Evolutionary conservation across 2,888 invertebrate genomes (phyloP).

Genomic region (Platerodrilus igneus): DNA sequence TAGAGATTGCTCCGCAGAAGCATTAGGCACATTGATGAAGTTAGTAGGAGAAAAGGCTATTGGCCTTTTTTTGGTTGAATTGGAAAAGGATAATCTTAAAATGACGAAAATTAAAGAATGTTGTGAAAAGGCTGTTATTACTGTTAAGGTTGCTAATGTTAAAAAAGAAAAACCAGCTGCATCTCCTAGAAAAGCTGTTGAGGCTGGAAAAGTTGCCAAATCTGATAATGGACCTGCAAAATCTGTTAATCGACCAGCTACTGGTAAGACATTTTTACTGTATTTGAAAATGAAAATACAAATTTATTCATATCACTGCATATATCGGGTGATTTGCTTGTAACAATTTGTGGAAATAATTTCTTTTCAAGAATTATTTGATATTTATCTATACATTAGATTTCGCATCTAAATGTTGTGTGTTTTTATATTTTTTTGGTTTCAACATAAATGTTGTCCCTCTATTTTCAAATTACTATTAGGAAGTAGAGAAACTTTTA

Average conservation of each 20-base stretch:
- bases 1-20: conserved; percentile 88
- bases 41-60: conserved; percentile 90
- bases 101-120: conserved; percentile 92
- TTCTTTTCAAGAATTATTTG: no score
- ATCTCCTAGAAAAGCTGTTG: conserved; percentile 50
- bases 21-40: conserved; percentile 90
- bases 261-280: conserved; percentile 24
- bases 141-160: conserved; percentile 62
- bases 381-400: no score
- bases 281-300: no score
- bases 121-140: conserved; percentile 86
- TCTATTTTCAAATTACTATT: no score
- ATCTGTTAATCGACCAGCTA: conserved; percentile 51
- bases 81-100: conserved; percentile 88
- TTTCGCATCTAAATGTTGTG: no score
- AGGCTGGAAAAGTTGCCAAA: conserved; percentile 18
- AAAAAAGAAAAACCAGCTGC: conserved; percentile 60
- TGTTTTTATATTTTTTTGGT: no score
- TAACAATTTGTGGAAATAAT: no score
- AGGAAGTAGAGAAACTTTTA: no score
- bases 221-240: no score
- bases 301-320: background rate
- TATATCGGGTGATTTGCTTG: no score
- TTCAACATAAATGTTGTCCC: no score
- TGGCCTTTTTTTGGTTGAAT: conserved; percentile 76